Percentiles rank a stretch among this genome's conserved stretches.
These are phyloP conservation scores for Menura novaehollandiae DNA, from an alignment of 2,113 vertebrate species.

Conservation along the genomic window DNA sequence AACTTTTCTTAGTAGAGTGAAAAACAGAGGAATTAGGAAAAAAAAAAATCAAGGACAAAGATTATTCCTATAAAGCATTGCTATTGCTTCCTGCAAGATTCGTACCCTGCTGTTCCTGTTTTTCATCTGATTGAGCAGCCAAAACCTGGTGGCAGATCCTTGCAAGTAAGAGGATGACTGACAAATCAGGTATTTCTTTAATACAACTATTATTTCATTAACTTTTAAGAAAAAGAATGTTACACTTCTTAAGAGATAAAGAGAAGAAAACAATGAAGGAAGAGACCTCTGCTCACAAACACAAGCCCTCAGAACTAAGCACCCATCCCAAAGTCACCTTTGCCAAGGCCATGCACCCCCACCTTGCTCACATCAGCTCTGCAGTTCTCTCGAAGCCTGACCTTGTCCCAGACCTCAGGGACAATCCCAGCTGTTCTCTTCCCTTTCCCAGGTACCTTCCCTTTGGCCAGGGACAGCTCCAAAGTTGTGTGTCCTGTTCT, in stretches of 20 bases:
- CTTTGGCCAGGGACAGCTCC: not conserved
- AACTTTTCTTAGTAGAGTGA: not conserved
- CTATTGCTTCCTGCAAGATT: not conserved
- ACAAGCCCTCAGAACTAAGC: not conserved
- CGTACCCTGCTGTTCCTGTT: not conserved
- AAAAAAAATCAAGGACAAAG: not conserved
- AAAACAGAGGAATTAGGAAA: not conserved
- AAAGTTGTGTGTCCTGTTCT: not conserved
- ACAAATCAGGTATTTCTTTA: not conserved
- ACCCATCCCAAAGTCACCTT: not conserved
- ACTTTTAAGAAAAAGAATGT: not conserved
- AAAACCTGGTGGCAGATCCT: not conserved
- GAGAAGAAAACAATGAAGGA: not conserved
- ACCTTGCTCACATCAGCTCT: not conserved
- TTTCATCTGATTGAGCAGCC: not conserved
- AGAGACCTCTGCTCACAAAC: not conserved
- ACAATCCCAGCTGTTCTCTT: not conserved
- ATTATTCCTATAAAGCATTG: not conserved
- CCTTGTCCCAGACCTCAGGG: not conserved
- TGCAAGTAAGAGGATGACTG: rapidly evolving
- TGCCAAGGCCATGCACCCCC: not conserved
- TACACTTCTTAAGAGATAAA: not conserved
- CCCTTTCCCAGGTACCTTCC: not conserved
- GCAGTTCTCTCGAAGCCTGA: not conserved
- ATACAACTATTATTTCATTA: not conserved